These are phyloP conservation scores for Gambusia yucatana DNA, from an alignment of 2,797 vertebrate species.

Conservation along the genomic window DNA sequence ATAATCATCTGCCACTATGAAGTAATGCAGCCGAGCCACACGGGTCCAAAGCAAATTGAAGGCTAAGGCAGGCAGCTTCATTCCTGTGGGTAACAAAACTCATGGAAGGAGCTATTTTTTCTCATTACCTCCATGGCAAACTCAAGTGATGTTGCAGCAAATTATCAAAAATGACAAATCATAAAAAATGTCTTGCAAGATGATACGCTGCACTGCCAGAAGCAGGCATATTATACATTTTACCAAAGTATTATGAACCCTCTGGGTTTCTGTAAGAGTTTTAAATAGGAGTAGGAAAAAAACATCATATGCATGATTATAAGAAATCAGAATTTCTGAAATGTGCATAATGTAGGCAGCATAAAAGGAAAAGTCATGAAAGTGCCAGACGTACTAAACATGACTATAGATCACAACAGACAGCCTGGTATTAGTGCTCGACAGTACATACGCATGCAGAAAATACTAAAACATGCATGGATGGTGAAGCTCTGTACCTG, in stretches of 20 bases:
- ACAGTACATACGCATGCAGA: too few species aligned
- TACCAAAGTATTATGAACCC: not conserved
- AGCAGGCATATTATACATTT: not conserved
- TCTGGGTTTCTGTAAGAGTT: not conserved
- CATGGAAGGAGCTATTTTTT: slow-evolving; percentile 17
- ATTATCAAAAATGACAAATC: slow-evolving; percentile 1
- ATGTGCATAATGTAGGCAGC: not conserved
- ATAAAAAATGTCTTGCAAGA: slow-evolving; percentile 3
- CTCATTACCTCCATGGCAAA: slow-evolving; percentile 15
- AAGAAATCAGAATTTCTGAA: not conserved
- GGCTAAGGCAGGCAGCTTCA: slow-evolving; percentile 20
- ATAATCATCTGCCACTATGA: slow-evolving; percentile 47
- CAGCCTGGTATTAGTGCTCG: not conserved
- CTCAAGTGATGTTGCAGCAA: slow-evolving; percentile 6
- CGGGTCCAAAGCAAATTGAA: slow-evolving; percentile 28
- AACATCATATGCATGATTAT: not conserved
- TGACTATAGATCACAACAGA: slow-evolving; percentile 23
- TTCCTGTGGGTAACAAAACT: not conserved
- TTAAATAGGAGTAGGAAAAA: not conserved
- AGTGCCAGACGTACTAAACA: slow-evolving; percentile 21
- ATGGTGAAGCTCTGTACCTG: slow-evolving; percentile 81
- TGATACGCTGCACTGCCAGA: too few species aligned
- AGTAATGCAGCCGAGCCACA: slow-evolving; percentile 26
- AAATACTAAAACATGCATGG: not conserved
- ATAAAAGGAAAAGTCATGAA: slow-evolving; percentile 15